Evolutionary conservation across 2,888 invertebrate genomes (phyloP).

Genomic region (Ophion costatus): DNA sequence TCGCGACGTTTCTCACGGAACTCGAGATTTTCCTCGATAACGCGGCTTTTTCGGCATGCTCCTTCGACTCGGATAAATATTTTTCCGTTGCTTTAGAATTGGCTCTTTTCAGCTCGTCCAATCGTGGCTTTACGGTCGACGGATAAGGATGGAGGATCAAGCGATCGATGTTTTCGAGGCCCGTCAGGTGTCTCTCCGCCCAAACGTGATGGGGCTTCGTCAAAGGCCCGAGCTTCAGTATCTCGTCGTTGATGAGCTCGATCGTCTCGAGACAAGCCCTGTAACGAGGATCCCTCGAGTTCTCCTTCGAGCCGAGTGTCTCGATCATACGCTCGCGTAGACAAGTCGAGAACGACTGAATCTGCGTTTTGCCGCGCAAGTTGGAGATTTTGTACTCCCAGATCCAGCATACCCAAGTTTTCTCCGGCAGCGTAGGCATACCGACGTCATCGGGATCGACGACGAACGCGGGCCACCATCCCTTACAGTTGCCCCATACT

Average conservation of each 20-base stretch:
- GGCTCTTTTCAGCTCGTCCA: slow-evolving; percentile 70
- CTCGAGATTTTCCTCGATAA: slow-evolving; percentile 8
- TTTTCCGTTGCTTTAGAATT: slow-evolving; percentile 73
- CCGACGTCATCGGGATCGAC: slow-evolving; percentile 77
- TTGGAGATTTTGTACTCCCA: slow-evolving; percentile 77
- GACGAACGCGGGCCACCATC: slow-evolving; percentile 80
- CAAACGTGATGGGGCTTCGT: slow-evolving; percentile 76
- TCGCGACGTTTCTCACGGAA: background rate
- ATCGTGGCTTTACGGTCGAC: slow-evolving; percentile 67
- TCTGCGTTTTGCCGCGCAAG: slow-evolving; percentile 73
- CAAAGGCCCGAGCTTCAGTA: slow-evolving; percentile 62
- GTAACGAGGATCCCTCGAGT: slow-evolving; percentile 19
- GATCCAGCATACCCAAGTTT: slow-evolving; percentile 78
- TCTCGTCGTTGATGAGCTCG: slow-evolving; percentile 40
- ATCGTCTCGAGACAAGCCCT: slow-evolving; percentile 44
- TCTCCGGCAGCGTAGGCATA: slow-evolving; percentile 71
- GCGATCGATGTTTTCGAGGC: slow-evolving; percentile 45
- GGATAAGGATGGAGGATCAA: slow-evolving; percentile 77
- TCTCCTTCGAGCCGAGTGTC: slow-evolving; percentile 2
- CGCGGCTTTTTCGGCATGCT: slow-evolving; percentile 52
- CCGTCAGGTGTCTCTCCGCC: slow-evolving; percentile 72
- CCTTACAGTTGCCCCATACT: slow-evolving; percentile 78
- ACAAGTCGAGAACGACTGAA: slow-evolving; percentile 73
- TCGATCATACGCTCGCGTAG: slow-evolving; percentile 69
- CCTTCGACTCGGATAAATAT: slow-evolving; percentile 64